These are phyloP conservation scores for Drosophila mercatorum DNA, from an alignment of 2,888 invertebrate species.

Conservation along the genomic window DNA sequence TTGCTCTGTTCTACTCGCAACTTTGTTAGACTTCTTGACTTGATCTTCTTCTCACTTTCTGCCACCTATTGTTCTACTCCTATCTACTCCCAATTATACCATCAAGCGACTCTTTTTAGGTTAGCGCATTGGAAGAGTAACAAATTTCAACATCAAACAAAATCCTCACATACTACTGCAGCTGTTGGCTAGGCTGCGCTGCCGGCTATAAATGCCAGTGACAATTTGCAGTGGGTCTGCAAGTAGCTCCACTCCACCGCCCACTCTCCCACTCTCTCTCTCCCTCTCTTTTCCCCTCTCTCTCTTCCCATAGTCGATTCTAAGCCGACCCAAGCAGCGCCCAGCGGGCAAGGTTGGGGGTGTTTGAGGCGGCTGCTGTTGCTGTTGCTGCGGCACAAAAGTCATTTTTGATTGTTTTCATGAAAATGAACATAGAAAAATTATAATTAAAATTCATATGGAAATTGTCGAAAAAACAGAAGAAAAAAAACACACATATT, in stretches of 20 bases:
- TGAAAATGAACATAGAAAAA: constrained; percentile 81
- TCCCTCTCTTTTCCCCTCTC: background rate
- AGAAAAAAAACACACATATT: constrained; percentile 39
- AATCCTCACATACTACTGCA: constrained; percentile 33
- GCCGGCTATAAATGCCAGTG: constrained; percentile 72
- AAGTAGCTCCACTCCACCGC: constrained; percentile 26
- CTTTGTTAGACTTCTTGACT: background rate
- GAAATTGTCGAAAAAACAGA: constrained; percentile 64
- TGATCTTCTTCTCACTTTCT: background rate
- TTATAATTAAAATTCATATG: constrained; percentile 81
- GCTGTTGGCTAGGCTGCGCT: constrained; percentile 43
- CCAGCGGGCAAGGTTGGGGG: constrained; percentile 11
- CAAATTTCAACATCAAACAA: constrained; percentile 38
- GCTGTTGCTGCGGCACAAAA: constrained; percentile 65
- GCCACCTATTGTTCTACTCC: background rate
- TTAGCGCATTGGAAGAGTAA: constrained; percentile 22
- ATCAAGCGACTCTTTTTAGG: constrained; percentile 2
- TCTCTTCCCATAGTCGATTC: background rate
- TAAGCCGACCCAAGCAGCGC: background rate
- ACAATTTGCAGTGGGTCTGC: constrained; percentile 66
- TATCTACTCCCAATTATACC: background rate
- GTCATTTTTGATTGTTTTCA: constrained; percentile 81
- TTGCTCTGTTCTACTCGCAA: background rate
- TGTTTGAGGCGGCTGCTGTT: constrained; percentile 38
- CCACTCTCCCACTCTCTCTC: background rate